Evolutionary conservation across 2,797 vertebrate species (phyloP).

Genomic region (Sebastes aleutianus): DNA sequence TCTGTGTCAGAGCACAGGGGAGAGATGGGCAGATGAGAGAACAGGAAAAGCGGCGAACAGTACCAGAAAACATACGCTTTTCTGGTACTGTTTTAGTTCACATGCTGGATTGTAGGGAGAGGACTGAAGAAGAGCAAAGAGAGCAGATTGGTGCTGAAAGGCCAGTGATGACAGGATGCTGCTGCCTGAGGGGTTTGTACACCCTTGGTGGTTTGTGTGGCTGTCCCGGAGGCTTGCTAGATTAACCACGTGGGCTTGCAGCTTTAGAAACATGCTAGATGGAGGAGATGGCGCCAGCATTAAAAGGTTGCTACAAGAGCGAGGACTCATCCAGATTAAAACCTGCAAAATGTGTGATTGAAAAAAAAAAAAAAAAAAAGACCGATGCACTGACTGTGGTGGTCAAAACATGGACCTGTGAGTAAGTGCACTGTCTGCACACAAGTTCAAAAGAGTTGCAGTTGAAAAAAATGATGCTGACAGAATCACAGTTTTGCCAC

Average conservation of each 20-base stretch:
- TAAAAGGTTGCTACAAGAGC: not conserved
- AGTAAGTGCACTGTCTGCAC: not conserved
- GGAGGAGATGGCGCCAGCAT: not conserved
- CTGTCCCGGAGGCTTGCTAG: conserved; percentile 8
- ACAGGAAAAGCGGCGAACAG: conserved; percentile 21
- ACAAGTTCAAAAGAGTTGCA: conserved; percentile 11
- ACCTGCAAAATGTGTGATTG: not conserved
- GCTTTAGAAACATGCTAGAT: conserved; percentile 20
- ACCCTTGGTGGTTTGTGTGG: conserved; percentile 21
- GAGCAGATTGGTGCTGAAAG: conserved; percentile 24
- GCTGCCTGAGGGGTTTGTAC: conserved; percentile 29
- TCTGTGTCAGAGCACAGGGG: conserved; percentile 64
- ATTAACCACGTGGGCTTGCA: conserved; percentile 36
- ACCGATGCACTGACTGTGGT: not conserved
- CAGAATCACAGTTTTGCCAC: conserved; percentile 18
- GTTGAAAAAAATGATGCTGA: conserved; percentile 8
- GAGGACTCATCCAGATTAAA: not conserved
- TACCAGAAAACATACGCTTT: not conserved
- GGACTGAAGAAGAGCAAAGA: not conserved
- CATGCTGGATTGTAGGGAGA: not conserved
- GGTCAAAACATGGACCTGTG: not conserved
- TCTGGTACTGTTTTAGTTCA: not conserved
- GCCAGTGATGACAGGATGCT: conserved; percentile 46
- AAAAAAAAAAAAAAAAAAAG: not conserved
- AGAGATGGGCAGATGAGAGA: conserved; percentile 41